Percentiles rank a stretch among this genome's conserved stretches.
Evolutionary conservation across 2,113 vertebrate genomes (phyloP).

Genomic region (Toxotes jaculatrix): DNA sequence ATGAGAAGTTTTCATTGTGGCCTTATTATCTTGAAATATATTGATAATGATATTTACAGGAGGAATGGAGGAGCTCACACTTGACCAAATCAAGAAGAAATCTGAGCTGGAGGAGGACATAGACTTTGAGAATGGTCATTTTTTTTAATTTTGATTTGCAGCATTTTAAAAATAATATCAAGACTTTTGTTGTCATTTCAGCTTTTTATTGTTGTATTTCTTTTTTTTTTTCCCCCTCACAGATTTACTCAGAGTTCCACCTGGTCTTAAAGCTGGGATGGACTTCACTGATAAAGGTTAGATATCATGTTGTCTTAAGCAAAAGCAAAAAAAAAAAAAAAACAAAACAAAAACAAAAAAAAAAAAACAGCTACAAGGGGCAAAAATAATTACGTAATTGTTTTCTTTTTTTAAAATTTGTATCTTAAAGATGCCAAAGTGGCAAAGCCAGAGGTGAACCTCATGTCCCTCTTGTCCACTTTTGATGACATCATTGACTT

Average conservation of each 20-base stretch:
- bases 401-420: neutral
- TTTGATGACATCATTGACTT: conserved; percentile 83
- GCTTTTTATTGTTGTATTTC: neutral
- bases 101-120: conserved; percentile 87
- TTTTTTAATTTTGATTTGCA: neutral
- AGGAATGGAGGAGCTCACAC: conserved; percentile 91
- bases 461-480: conserved; percentile 86
- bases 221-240: neutral
- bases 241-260: conserved; percentile 89
- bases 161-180: neutral
- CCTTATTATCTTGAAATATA: neutral
- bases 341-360: too few species aligned
- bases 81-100: conserved; percentile 87
- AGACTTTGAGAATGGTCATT: conserved; percentile 90
- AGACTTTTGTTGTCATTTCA: neutral
- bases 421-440: conserved; percentile 71
- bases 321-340: too few species aligned
- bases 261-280: conserved; percentile 89
- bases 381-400: neutral
- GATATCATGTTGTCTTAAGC: neutral
- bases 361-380: too few species aligned
- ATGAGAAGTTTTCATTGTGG: neutral
- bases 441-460: conserved; percentile 83
- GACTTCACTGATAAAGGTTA: conserved; percentile 88
- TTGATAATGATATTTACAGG: conserved; percentile 72